A percentile compares a stretch with the other conserved stretches of the same genome.
phyloP scores from a whole-genome alignment of 1,140 invertebrate species.

The Apis dorsata region DNA sequence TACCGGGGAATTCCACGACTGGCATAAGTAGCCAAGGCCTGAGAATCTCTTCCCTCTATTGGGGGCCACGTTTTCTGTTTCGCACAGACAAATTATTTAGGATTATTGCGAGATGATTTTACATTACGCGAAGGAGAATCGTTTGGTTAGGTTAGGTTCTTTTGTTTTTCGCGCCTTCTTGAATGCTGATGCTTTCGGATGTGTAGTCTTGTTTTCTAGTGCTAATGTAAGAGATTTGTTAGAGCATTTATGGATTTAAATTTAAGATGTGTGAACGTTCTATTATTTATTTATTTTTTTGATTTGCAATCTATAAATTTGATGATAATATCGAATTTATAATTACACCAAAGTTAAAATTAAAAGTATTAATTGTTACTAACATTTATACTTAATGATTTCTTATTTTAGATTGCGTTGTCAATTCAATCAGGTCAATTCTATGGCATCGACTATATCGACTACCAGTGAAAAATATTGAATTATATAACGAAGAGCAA shows the following conservation, averaged over 20 bases:
- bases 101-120: slow-evolving; percentile 59
- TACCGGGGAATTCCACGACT: slow-evolving; percentile 68
- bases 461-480: no score
- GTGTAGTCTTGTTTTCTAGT: not conserved
- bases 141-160: no score
- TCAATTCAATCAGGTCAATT: no score
- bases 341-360: no score
- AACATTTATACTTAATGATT: no score
- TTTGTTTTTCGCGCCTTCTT: slow-evolving; percentile 1
- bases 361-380: no score
- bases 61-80: slow-evolving; percentile 8
- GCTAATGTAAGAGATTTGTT: not conserved
- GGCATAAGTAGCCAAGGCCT: slow-evolving; percentile 47
- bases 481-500: not conserved
- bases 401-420: no score
- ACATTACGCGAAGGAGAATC: not conserved
- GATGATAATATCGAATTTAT: no score
- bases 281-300: not conserved
- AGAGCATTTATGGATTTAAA: not conserved
- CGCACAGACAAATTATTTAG: slow-evolving; percentile 46
- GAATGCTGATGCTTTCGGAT: not conserved
- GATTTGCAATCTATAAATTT: no score
- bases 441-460: no score
- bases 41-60: slow-evolving; percentile 34
- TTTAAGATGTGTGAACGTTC: not conserved